These are phyloP conservation scores for Papilio xuthus DNA, from an alignment of 1,140 invertebrate genomes.

Conservation along the genomic window DNA sequence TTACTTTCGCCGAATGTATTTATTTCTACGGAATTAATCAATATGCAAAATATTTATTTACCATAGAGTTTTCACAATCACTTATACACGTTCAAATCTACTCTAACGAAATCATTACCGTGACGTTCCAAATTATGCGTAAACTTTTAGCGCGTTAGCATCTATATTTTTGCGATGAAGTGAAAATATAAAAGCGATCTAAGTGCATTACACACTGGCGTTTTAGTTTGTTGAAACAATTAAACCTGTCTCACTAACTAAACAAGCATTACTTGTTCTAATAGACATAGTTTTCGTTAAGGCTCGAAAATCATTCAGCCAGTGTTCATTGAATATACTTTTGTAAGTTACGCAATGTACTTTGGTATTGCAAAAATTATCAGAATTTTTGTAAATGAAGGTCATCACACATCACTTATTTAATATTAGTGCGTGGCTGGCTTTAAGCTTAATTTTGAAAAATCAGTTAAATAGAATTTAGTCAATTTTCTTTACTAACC, in stretches of 20 bases:
- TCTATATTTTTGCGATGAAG: slow-evolving; percentile 42
- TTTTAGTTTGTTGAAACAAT: slow-evolving; percentile 41
- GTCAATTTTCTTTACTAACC: too few species aligned
- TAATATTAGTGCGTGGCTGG: too few species aligned
- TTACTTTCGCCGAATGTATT: background rate
- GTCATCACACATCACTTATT: background rate
- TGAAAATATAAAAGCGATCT: slow-evolving; percentile 42
- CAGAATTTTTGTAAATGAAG: background rate
- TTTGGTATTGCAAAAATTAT: background rate
- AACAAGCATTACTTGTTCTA: slow-evolving; percentile 25
- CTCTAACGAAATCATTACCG: slow-evolving; percentile 41
- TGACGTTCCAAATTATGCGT: slow-evolving; percentile 40
- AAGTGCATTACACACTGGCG: slow-evolving; percentile 38
- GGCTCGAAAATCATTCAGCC: slow-evolving; percentile 14
- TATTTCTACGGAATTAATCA: background rate
- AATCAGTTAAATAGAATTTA: too few species aligned
- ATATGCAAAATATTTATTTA: background rate
- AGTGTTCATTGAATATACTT: slow-evolving; percentile 24
- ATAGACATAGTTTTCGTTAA: slow-evolving; percentile 13
- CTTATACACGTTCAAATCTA: slow-evolving; percentile 39
- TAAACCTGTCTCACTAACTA: slow-evolving; percentile 30
- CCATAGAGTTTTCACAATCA: slow-evolving; percentile 14
- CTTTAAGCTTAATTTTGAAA: too few species aligned
- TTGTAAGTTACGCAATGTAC: slow-evolving; percentile 16
- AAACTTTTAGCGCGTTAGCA: slow-evolving; percentile 45